Evolutionary conservation across 1,140 invertebrate genomes (phyloP), one percentile per base, ranked within the genome.

Genomic region (Battus philenor): DNA sequence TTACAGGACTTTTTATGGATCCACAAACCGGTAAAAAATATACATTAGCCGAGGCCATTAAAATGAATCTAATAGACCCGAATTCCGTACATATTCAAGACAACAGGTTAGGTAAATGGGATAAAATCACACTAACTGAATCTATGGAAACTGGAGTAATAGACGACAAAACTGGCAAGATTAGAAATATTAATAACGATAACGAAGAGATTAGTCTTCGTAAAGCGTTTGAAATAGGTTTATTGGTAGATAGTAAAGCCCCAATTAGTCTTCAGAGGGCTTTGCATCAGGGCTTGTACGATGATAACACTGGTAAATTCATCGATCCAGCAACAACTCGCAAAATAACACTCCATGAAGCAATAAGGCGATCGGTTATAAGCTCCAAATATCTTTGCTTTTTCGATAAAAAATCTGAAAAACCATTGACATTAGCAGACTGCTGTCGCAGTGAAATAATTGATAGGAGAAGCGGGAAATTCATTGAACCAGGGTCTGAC

Each of bases 41-140:
- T n/a, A 93, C 91, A 33, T 78, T 96, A 7, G 74, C 88, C 2
- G 90, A 95, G 72, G 93, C 94, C 0, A 89, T 96, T 10, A 89
- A 91, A 57, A 80, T 89, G 4, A 91, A 92, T 73, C 61, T 96
- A 2, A 91, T 97, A 26, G 93, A 96, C 80, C 90, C 92, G 1
- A 89, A 95, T 54, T 96, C 93, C 4, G 93, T 96, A 2, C 90
- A 93, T 50, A 91, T 98, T 8, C 92, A 92, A 66, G 95, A 98
- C 67, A 93, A 93, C 9, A 88, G 91, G 27, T 89, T 90, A 27
- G 93, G 92, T 1, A 88, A 91, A 59, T 91, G 91, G 79, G 91
- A 91, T 56, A 93, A 93, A 55, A 86, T 97, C 2, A 90, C 91
- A 24, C 70, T 97, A 1, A 79, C 89, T 5, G 92, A 95, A 60